phyloP scores from a whole-genome alignment of 2,797 vertebrate genomes.

The Parauchenoglanis ngamensis region DNA sequence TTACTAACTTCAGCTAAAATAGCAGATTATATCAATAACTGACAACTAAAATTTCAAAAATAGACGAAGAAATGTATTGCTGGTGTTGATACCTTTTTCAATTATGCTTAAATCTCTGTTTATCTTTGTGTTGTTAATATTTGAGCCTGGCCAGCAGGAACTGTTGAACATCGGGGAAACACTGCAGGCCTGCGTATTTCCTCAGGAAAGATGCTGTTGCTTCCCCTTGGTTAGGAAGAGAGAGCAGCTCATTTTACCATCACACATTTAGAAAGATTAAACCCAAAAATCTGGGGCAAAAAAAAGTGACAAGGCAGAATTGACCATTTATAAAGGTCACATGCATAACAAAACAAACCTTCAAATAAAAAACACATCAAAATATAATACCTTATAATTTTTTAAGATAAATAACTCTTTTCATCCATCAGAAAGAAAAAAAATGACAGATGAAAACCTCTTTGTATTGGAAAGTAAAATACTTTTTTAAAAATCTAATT shows the following conservation, averaged over 20 bases:
- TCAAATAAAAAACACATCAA: background rate
- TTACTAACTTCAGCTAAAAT: background rate
- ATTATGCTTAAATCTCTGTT: background rate
- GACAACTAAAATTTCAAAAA: background rate
- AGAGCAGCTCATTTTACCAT: slow-evolving; percentile 31
- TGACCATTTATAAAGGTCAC: slow-evolving; percentile 11
- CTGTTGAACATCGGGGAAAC: slow-evolving; percentile 34
- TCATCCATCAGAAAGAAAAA: slow-evolving; percentile 24
- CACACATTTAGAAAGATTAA: slow-evolving; percentile 42
- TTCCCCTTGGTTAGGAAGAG: slow-evolving; percentile 3
- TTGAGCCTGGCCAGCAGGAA: background rate
- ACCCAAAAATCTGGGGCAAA: slow-evolving; percentile 4
- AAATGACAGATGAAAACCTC: slow-evolving; percentile 33
- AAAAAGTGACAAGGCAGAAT: slow-evolving; percentile 41
- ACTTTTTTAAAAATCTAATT: slow-evolving; percentile 23
- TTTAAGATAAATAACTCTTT: background rate
- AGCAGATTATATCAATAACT: background rate
- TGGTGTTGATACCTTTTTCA: background rate
- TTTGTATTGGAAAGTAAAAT: slow-evolving; percentile 20
- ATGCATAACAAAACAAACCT: slow-evolving; percentile 5
- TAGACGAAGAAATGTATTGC: background rate
- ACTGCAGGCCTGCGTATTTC: slow-evolving; percentile 38
- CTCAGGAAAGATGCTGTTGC: slow-evolving; percentile 36
- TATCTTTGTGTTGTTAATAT: slow-evolving; percentile 1
- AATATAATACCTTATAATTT: background rate